Evolutionary conservation across 2,888 invertebrate genomes (phyloP).

Genomic region (Strigamia maritima): DNA sequence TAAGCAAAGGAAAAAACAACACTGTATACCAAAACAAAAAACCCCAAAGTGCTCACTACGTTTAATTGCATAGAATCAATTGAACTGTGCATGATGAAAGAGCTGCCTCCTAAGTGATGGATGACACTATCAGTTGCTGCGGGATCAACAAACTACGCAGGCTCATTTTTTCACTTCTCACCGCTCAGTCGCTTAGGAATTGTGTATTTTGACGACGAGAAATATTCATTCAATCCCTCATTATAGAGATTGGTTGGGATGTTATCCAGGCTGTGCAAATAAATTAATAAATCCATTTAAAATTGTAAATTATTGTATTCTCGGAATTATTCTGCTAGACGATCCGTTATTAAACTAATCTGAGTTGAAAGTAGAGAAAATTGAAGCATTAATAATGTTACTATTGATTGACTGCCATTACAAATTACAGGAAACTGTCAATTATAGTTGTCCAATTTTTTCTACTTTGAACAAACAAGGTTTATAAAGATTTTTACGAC

Average conservation of each 20-base stretch:
- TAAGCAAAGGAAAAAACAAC: neutral
- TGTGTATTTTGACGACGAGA: neutral
- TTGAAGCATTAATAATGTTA: conserved; percentile 25
- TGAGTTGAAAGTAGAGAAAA: neutral
- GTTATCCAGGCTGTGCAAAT: neutral
- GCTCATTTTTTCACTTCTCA: neutral
- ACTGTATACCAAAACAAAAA: neutral
- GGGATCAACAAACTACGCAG: conserved; percentile 11
- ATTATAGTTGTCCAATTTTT: conserved; percentile 15
- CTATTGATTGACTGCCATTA: conserved; percentile 27
- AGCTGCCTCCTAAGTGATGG: conserved; percentile 19
- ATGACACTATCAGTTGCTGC: conserved; percentile 3
- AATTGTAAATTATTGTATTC: neutral
- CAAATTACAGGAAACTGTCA: conserved; percentile 27
- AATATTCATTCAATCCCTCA: neutral
- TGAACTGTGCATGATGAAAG: conserved; percentile 16
- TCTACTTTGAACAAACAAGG: neutral
- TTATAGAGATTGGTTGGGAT: neutral
- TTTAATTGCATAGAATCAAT: conserved; percentile 18
- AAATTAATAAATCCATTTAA: neutral
- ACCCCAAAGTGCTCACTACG: neutral
- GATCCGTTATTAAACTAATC: conserved; percentile 12
- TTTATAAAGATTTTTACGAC: neutral
- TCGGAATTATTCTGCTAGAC: neutral
- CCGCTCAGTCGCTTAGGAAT: neutral